phyloP scores from a whole-genome alignment of 2,113 vertebrate species.

The Steatornis caripensis region DNA sequence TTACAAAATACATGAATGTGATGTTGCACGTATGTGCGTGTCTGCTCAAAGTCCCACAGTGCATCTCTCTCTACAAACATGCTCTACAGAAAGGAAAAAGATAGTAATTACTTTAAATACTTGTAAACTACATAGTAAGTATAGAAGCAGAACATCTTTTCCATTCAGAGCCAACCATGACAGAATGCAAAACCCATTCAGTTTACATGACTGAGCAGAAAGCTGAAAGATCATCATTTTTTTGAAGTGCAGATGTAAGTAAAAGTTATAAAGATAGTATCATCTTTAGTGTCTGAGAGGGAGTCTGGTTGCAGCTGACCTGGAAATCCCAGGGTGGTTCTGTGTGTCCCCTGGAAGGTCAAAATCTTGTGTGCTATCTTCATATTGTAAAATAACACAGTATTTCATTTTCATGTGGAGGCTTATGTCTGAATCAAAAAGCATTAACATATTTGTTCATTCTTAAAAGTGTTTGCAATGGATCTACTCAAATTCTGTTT shows the following conservation, averaged over 20 bases:
- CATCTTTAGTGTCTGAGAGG: background rate
- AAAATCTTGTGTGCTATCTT: background rate
- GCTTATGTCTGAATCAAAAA: background rate
- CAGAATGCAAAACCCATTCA: background rate
- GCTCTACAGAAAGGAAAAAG: background rate
- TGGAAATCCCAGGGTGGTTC: background rate
- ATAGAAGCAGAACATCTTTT: background rate
- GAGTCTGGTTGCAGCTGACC: background rate
- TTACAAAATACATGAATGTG: background rate
- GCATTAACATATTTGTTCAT: background rate
- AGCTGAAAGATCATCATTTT: background rate
- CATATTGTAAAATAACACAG: background rate
- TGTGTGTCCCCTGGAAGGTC: background rate
- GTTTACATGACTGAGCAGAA: background rate
- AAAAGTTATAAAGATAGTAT: background rate
- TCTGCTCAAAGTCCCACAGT: background rate
- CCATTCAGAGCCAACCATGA: background rate
- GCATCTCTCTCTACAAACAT: no score
- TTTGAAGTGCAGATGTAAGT: background rate
- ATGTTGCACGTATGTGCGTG: rapidly evolving
- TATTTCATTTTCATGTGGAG: background rate
- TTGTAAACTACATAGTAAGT: background rate
- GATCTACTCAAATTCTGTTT: background rate
- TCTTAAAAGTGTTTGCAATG: background rate
- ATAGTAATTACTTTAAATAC: background rate